Percentiles rank a stretch among this genome's conserved stretches.
Conservation (phyloP, 2,113 vertebrate species). For the Peromyscus polionotus region DNA sequence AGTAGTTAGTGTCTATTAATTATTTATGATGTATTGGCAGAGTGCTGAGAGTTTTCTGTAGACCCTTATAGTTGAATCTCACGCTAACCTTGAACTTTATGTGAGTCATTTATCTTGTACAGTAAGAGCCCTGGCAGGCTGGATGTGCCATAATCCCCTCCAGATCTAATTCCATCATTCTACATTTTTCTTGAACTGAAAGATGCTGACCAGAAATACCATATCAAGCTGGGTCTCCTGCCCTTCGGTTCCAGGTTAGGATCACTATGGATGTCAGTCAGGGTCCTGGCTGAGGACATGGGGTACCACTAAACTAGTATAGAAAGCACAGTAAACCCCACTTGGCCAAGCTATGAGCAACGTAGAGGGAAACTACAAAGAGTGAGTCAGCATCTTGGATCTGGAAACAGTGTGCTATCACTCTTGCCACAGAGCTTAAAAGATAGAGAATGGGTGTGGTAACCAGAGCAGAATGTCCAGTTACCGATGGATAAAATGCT, state of each 20-base stretch:
- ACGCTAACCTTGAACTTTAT: conserved; percentile 15
- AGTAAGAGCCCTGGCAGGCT: background rate
- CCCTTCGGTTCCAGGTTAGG: background rate
- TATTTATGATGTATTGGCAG: conserved; percentile 3
- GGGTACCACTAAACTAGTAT: background rate
- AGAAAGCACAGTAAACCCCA: background rate
- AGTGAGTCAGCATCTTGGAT: background rate
- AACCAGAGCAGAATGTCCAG: background rate
- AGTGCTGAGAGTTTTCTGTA: conserved; percentile 8
- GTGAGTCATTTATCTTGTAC: background rate
- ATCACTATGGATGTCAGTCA: background rate
- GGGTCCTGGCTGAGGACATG: background rate
- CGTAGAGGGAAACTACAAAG: background rate
- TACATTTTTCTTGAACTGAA: background rate
- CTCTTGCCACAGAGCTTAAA: background rate
- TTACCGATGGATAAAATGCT: background rate
- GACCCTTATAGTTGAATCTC: background rate
- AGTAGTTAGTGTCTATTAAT: conserved; percentile 35
- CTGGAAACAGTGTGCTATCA: background rate
- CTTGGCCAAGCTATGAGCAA: background rate
- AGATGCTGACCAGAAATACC: background rate
- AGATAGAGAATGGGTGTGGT: background rate
- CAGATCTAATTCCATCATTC: background rate
- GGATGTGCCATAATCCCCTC: background rate
- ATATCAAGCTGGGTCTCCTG: background rate